Evolutionary conservation across 2,113 vertebrate species (phyloP).

Genomic region (Dissostichus mawsoni): DNA sequence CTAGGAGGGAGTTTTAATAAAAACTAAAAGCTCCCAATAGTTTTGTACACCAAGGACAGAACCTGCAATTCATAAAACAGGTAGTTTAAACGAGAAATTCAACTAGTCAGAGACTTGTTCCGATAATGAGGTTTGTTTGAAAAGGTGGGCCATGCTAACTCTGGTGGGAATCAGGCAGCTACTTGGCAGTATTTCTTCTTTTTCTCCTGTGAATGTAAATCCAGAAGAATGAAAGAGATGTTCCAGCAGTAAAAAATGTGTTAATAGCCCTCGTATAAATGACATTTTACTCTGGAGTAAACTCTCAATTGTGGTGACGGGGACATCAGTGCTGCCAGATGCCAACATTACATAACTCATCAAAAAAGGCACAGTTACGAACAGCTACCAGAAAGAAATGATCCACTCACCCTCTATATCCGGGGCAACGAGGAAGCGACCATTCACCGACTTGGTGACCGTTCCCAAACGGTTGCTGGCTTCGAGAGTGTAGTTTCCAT

Average conservation of each 20-base stretch:
- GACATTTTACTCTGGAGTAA: slow-evolving; percentile 3
- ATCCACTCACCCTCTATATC: slow-evolving; percentile 69
- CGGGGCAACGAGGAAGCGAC: slow-evolving; percentile 92
- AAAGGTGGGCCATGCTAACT: slow-evolving; percentile 21
- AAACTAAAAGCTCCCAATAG: slow-evolving; percentile 37
- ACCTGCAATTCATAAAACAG: slow-evolving; percentile 28
- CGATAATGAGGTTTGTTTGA: not conserved
- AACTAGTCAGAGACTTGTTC: slow-evolving; percentile 23
- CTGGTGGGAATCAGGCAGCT: slow-evolving; percentile 22
- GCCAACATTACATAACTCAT: slow-evolving; percentile 5
- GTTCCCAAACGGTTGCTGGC: slow-evolving; percentile 92
- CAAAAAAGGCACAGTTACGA: not conserved
- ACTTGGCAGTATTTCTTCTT: slow-evolving; percentile 27
- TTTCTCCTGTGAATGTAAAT: slow-evolving; percentile 32
- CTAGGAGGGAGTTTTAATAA: slow-evolving; percentile 53
- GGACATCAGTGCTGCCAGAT: not conserved
- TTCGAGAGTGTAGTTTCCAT: slow-evolving; percentile 97
- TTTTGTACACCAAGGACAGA: not conserved
- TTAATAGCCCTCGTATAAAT: slow-evolving; percentile 10
- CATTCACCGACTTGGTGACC: slow-evolving; percentile 92
- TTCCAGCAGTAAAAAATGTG: slow-evolving; percentile 25
- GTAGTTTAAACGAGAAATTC: slow-evolving; percentile 20
- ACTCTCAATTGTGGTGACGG: slow-evolving; percentile 3
- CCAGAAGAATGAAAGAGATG: not conserved
- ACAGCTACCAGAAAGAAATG: not conserved